phyloP scores from a whole-genome alignment of 1,140 invertebrate genomes.

The Riptortus pedestris region DNA sequence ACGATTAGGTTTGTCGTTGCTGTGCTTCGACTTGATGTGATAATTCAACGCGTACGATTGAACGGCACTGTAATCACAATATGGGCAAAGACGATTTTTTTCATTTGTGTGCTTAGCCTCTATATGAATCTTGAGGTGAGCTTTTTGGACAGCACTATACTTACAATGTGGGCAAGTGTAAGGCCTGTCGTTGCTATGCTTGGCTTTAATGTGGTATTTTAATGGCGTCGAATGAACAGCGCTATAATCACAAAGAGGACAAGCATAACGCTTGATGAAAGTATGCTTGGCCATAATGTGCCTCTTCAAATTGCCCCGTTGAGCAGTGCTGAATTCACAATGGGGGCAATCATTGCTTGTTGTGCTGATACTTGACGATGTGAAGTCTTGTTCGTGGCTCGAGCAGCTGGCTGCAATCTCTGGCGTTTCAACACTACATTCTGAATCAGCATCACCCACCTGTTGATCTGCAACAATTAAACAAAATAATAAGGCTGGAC shows the following conservation, averaged over 20 bases:
- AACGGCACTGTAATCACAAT: conserved; percentile 1
- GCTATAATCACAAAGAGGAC: neutral
- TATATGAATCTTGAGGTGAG: conserved; percentile 5
- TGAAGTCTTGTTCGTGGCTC: too few relatives aligned
- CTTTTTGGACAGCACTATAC: neutral
- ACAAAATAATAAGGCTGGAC: too few relatives aligned
- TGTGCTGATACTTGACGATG: too few relatives aligned
- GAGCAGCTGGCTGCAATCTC: too few relatives aligned
- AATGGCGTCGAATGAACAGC: neutral
- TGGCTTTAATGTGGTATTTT: conserved; percentile 19
- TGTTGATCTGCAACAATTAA: too few relatives aligned
- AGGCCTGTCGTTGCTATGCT: conserved; percentile 8
- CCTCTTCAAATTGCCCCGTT: neutral
- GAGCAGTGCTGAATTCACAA: conserved; percentile 1
- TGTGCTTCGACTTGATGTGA: neutral
- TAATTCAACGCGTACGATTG: neutral
- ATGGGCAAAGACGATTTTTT: neutral
- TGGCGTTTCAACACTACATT: too few relatives aligned
- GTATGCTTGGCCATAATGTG: neutral
- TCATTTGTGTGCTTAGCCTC: neutral
- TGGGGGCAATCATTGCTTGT: neutral
- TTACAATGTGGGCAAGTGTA: conserved; percentile 10
- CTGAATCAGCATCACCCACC: too few relatives aligned
- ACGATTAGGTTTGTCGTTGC: neutral
- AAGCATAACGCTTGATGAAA: neutral